Base-by-base conservation (phyloP, 2,797 vertebrate species). In the Parotocinclus haroldoi region DNA sequence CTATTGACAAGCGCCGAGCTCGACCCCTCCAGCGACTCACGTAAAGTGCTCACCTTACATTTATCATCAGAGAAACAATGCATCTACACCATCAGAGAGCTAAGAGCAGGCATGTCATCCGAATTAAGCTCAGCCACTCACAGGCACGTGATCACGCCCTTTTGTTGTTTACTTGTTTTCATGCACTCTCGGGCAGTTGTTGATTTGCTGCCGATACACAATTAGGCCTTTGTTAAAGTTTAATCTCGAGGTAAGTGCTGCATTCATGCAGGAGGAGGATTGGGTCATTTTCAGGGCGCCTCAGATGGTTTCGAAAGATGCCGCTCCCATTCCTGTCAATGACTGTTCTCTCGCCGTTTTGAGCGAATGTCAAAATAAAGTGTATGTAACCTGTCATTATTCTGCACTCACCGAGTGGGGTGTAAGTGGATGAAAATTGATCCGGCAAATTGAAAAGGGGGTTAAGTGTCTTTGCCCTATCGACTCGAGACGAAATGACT, bases 341-440 rank as follows among this genome's bases (percentile, higher is more conserved):
- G 91, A 93, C 90, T 93, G 83, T 77, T 70, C 75, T 59, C 49
- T 66, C 58, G 9, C 51, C 55, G 85, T 88, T 86, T 85, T 81
- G 87, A 91, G 88, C 86, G 89, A 92, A 92, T 93, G 92, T 92
- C 91, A 92, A 93, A 95, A 93, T 94, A 90, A 96, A 95, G 91
- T 93, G 89, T 89, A 86, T 90, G 87, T 91, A 98, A 92, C 88
- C 84, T 92, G 87, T 96, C 91, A 94, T 97, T 95, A 96, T 92
- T 90, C 89, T 90, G 92, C 94, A 92, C 90, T 94, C 90, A 91
- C 84, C 69, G 88, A 92, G 91, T 90, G 83, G 86, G 88, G 87
- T 92, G 89, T 84, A 83, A 96, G 91, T 93, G 92, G 88, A 89
- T 91, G 92, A 95, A 95, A 96, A 98, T 93, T 91, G 93, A 96